A percentile compares a stretch with the other conserved stretches of the same genome.
Conservation (phyloP, 2,888 invertebrate species). For the Microctonus brassicae region DNA sequence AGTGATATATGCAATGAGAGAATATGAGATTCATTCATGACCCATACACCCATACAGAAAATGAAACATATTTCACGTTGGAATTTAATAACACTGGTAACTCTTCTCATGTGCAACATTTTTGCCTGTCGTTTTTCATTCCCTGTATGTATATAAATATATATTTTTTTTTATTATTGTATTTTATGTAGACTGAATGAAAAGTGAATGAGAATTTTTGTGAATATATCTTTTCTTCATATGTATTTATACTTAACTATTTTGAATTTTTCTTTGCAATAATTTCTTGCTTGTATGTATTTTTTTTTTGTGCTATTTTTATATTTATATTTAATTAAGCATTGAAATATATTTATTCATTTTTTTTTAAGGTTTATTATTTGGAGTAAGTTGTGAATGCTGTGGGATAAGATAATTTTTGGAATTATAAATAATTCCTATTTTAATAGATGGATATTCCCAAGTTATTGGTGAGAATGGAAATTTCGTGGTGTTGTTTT, state of each 20-base stretch:
- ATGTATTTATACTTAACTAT: not conserved
- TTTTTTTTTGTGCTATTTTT: no score
- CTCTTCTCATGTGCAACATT: slow-evolving; percentile 1
- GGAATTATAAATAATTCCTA: no score
- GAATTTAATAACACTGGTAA: slow-evolving; percentile 35
- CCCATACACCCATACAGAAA: not conserved
- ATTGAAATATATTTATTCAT: no score
- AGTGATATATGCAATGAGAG: not conserved
- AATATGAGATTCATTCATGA: slow-evolving; percentile 28
- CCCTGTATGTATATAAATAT: not conserved
- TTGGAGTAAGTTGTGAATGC: no score
- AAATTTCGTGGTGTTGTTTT: no score
- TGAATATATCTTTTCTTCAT: not conserved
- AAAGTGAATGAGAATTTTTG: not conserved
- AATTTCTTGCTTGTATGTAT: no score
- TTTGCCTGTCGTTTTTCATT: not conserved
- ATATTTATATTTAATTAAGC: no score
- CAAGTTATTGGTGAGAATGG: no score
- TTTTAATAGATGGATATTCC: no score
- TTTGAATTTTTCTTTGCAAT: no score
- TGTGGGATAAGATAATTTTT: no score
- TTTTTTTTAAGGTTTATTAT: no score
- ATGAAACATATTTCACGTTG: not conserved
- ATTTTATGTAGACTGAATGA: not conserved
- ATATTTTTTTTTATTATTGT: not conserved